These are phyloP conservation scores for Drosophila nigritarsus DNA, from an alignment of 2,888 invertebrate species.

Conservation along the genomic window DNA sequence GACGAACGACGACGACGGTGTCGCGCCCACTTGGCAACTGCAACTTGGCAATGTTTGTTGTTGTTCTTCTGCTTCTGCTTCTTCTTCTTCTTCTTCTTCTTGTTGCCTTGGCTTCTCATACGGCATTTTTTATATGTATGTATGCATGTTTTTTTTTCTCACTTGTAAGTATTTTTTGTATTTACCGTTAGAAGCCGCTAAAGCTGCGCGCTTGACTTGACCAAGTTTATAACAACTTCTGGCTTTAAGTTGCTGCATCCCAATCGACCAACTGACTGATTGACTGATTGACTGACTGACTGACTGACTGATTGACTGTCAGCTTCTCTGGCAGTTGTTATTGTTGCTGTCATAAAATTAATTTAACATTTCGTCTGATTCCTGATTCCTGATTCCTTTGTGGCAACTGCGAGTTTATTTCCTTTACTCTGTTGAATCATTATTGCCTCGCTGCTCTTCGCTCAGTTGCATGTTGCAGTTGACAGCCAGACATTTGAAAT, in stretches of 20 bases:
- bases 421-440: background rate
- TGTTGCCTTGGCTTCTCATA: slow-evolving; percentile 50
- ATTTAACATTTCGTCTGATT: slow-evolving; percentile 52
- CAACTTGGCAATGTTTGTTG: slow-evolving; percentile 48
- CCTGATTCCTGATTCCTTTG: background rate
- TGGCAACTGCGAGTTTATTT: background rate
- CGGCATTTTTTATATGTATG: slow-evolving; percentile 43
- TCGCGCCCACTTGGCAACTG: slow-evolving; percentile 75
- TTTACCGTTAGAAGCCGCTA: slow-evolving; percentile 71
- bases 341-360: slow-evolving; percentile 52
- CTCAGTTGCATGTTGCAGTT: background rate
- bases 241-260: slow-evolving; percentile 10
- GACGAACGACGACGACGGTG: slow-evolving; percentile 30
- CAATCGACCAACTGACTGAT: slow-evolving; percentile 9
- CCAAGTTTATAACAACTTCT: slow-evolving; percentile 43
- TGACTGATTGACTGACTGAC: slow-evolving; percentile 10
- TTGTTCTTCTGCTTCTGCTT: slow-evolving; percentile 9
- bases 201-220: slow-evolving; percentile 52
- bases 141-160: slow-evolving; percentile 7
- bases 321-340: slow-evolving; percentile 3
- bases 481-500: background rate
- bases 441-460: background rate
- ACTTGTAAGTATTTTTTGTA: slow-evolving; percentile 54
- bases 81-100: background rate
- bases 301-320: slow-evolving; percentile 18